Conservation (phyloP, 2,113 vertebrate genomes). For the Gambusia affinis region DNA sequence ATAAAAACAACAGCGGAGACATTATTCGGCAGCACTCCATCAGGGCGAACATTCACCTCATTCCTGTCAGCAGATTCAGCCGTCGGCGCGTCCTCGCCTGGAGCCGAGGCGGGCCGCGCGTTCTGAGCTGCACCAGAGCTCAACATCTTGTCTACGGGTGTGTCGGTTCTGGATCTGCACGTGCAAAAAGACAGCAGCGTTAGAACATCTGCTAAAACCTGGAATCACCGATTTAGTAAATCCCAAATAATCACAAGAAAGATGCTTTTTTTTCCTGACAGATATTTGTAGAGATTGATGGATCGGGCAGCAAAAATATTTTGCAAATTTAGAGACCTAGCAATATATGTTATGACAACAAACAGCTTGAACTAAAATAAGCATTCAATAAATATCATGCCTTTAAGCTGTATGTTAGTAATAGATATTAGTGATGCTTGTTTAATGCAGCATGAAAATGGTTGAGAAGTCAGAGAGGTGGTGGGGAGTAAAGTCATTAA, state of each 20-base stretch:
- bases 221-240: neutral
- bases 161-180: conserved; percentile 86
- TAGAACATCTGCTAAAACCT: neutral
- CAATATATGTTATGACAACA: neutral
- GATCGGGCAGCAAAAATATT: no score
- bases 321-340: neutral
- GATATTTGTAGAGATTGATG: neutral
- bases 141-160: conserved; percentile 89
- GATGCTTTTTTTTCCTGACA: neutral
- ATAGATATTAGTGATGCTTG: neutral
- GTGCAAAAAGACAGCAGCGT: conserved; percentile 4
- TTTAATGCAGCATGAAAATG: no score
- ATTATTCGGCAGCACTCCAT: conserved; percentile 11
- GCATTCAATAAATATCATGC: neutral
- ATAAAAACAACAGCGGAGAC: neutral
- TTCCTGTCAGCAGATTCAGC: conserved; percentile 84
- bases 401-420: neutral
- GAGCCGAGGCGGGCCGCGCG: conserved; percentile 82
- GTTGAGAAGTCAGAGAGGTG: no score
- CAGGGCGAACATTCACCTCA: conserved; percentile 82
- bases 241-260: neutral
- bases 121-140: conserved; percentile 77
- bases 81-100: conserved; percentile 81
- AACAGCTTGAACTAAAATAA: neutral
- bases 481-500: no score